Evolutionary conservation across 2,888 invertebrate genomes (phyloP), one percentile per base, ranked within the genome.

Genomic region (Phorcus lineatus): DNA sequence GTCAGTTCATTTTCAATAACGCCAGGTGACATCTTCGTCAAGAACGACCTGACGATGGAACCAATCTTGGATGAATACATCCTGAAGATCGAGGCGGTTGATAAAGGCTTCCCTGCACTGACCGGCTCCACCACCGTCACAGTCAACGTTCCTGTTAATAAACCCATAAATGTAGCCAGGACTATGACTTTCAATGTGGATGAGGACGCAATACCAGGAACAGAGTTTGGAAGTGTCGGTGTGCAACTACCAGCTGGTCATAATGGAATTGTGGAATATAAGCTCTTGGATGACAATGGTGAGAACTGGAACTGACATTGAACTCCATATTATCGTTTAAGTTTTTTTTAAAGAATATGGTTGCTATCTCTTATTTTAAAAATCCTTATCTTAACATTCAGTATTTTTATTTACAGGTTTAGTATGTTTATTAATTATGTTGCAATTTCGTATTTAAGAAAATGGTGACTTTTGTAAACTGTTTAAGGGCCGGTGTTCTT

Each of bases 71-170:
- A 74, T 17, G 28, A 40, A 16, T 81, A 81, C 62, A 78, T 9
- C 24, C 81, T 81, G 19, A 31, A 57, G 36, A 52, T 81, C 6
- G 62, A 47, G 36, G 81, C 74, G 13, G 6, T 67, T 4, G 78
- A 78, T 62, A 74, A 47, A 3, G 81, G 81, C 13, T 47, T 40
- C 53, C 81, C 81, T 17, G 55, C 53, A 2, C n/a, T 57, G 19
- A 54, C 74, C 11, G 55, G n/a, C 13, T 22, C 31, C 13, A 31
- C 78, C 0, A 57, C n/a, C 2, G 78, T 81, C 11, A 47, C 19
- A 16, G 54, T 81, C 57, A 77, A n/a, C 22, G 78, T 81, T 16
- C 77, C 78, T 36, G 24, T 79, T 19, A 82, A 82, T 57, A 53
- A 54, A 22, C 67, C 78, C n/a, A 74, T 74, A 4, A 28, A 22